Base-by-base conservation (phyloP, 2,113 vertebrate genomes). In the Salvelinus namaycush region DNA sequence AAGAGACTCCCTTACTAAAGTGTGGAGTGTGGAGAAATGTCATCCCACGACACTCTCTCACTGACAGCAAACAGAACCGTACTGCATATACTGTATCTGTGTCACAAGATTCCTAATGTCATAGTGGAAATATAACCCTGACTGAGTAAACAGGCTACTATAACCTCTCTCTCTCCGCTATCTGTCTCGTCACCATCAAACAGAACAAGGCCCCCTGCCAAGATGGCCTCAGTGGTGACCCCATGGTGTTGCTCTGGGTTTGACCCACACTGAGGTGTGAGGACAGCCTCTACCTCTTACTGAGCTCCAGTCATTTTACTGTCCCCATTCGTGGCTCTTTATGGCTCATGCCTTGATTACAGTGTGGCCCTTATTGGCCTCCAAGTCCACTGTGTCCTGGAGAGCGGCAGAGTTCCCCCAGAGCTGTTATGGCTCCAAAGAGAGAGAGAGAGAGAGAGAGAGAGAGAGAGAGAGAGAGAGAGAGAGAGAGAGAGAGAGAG, bases 311-410 rank as follows among this genome's bases (percentile, higher is more conserved):
- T 16, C 59, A 9, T 34, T 24, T 67, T 60, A 73, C 72, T 73
- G 70, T 49, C 65, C 57, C 54, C 4, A 14, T 66, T 81, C 76
- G 82, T 79, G 26, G 18, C n/a, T 76, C 31, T 89, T 91, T 93
- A 90, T 79, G 86, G 83, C 89, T 87, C 82, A 70, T 76, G 81
- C 84, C 83, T 86, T 89, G 86, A 92, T 91, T 90, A 87, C 78
- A 88, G 74, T 74, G 26, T 31, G 29, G 29, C 66, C 26, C 29
- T 18, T 54, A 18, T 54, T 54, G 51, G 51, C 14, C 51, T 16
- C 59, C n/a, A 2, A 78, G 78, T 73, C 24, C 57, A 68, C 9
- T 18, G 34, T 27, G 20, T 68, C 49, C 29, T 18, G 51, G 64
- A 27, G 72, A 60, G 59, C 18, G n/a, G 59, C n/a, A 24, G 59